Conservation (phyloP, 1,140 invertebrate species). For the Trichomalopsis sarcophagae region DNA sequence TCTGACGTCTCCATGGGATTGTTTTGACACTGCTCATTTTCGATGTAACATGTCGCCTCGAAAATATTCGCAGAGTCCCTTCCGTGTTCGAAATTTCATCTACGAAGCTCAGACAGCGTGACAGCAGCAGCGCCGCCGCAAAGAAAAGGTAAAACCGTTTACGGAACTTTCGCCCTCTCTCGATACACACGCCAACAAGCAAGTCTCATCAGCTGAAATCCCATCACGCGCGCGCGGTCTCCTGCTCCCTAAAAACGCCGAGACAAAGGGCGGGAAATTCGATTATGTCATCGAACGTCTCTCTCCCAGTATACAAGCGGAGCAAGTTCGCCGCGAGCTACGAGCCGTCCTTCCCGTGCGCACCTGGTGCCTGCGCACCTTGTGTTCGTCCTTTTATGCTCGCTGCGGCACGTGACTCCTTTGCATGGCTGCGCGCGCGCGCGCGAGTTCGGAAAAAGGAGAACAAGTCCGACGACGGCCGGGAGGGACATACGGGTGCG, state of each 20-base stretch:
- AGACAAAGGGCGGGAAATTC: slow-evolving; percentile 37
- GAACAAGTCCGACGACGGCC: slow-evolving; percentile 25
- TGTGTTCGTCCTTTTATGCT: slow-evolving; percentile 53
- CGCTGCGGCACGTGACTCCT: slow-evolving; percentile 56
- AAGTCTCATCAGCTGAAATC: not conserved
- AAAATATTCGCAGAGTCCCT: no score
- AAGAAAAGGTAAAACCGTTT: no score
- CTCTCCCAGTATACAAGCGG: not conserved
- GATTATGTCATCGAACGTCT: slow-evolving; percentile 50
- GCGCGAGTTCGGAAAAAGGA: slow-evolving; percentile 46
- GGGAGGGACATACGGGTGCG: slow-evolving; percentile 4
- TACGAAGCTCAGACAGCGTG: no score
- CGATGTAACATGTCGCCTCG: no score
- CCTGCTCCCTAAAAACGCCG: not conserved
- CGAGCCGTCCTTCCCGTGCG: slow-evolving; percentile 1
- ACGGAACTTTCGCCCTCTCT: no score
- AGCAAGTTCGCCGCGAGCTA: not conserved
- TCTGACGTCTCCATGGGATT: no score
- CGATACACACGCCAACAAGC: not conserved
- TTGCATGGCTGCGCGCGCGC: slow-evolving; percentile 58
- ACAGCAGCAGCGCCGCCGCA: no score
- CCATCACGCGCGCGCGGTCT: not conserved
- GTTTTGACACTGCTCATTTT: no score
- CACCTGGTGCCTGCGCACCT: slow-evolving; percentile 70
- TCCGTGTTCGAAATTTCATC: no score